Conservation (phyloP, 2,113 vertebrate genomes). For the Guaruba guarouba region DNA sequence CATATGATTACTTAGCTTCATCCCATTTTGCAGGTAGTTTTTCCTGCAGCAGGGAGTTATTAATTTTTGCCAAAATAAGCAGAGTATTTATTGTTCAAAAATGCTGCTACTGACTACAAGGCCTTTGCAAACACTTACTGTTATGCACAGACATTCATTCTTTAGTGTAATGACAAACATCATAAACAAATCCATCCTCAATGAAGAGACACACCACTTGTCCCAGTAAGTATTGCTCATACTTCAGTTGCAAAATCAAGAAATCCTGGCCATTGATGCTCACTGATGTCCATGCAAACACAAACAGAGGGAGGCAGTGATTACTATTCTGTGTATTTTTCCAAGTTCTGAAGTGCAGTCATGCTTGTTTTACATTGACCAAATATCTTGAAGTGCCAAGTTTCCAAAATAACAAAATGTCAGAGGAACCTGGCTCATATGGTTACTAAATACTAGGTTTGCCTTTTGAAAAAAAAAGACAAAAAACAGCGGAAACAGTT, state of each 20-base stretch:
- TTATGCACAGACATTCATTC: neutral
- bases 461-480: conserved; percentile 29
- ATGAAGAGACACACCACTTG: neutral
- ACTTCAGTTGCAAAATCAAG: neutral
- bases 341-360: neutral
- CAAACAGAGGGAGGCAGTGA: neutral
- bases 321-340: neutral
- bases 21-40: neutral
- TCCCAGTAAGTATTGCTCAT: neutral
- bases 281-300: neutral
- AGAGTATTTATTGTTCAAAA: neutral
- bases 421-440: conserved; percentile 44
- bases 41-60: neutral
- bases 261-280: neutral
- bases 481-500: neutral
- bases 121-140: neutral
- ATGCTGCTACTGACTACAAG: neutral
- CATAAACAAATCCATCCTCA: neutral
- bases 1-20: neutral
- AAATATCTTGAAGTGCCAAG: neutral
- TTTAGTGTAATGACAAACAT: neutral
- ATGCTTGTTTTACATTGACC: neutral
- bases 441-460: conserved; percentile 33
- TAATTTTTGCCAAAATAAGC: neutral
- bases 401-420: conserved; percentile 6